Conservation (phyloP, 2,797 vertebrate genomes). For the Pantherophis alleghaniensis region DNA sequence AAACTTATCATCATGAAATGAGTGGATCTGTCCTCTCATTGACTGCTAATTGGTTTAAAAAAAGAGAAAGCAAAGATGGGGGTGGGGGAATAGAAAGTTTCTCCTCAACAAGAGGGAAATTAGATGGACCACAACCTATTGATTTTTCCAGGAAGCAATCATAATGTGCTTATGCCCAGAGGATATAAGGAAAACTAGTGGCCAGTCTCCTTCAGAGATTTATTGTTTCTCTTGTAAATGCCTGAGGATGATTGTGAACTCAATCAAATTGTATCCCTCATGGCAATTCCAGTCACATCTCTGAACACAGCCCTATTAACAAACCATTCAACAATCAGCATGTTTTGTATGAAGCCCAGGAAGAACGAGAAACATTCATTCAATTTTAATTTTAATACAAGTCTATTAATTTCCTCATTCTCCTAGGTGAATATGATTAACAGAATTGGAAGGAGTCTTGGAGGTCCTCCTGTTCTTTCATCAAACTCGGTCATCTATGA, state of each 20-base stretch:
- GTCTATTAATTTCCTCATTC: neutral
- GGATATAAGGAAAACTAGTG: neutral
- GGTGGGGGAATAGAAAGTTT: neutral
- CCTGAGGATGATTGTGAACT: neutral
- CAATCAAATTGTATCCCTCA: neutral
- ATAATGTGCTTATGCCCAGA: neutral
- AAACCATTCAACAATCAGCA: neutral
- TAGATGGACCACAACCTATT: neutral
- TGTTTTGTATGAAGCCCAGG: neutral
- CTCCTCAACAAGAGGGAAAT: neutral
- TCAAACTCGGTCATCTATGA: neutral
- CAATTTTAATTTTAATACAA: neutral
- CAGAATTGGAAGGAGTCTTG: neutral
- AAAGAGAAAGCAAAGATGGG: neutral
- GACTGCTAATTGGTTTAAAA: neutral
- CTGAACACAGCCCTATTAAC: neutral
- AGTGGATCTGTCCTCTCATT: neutral
- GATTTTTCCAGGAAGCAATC: neutral
- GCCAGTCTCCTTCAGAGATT: neutral
- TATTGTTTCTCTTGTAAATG: neutral
- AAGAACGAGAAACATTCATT: neutral
- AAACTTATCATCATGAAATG: neutral
- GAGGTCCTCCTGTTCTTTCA: neutral
- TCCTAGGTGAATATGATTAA: neutral
- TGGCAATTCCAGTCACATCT: neutral